Base-by-base conservation (phyloP, 2,113 vertebrate species). In the Cyrtonyx montezumae region DNA sequence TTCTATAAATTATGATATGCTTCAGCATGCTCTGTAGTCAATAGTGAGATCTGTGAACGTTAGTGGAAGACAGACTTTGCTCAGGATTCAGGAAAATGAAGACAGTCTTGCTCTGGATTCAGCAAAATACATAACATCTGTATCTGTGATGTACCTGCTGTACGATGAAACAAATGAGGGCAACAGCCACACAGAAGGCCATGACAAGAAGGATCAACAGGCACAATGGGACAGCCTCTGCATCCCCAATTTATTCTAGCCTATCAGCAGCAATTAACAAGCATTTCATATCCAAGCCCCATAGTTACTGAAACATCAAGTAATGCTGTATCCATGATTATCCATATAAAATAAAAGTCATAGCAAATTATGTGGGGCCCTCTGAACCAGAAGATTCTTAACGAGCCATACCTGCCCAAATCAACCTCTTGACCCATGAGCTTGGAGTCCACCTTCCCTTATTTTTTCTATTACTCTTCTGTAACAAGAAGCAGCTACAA, bases 401-500 rank as follows among this genome's bases (percentile, higher is more conserved):
- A 14, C 32, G 8, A 69, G 21, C 12, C 25, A 89, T 42, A 66
- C 25, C 10, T 74, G 13, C 8, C 40, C 69, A 89, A 89, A 78
- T 40, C 18, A 30, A 61, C 3, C 4, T 76, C 34, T 49, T 56
- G 8, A 2, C 2, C 16, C 8, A 3, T 20, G 2, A 74, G 2
- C 10, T 68, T 25, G 8, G 4, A 78, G n/a, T 42, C 5, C 14
- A 43, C 5, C 19, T 25, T 51, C 30, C 22, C 19, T 12, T 13
- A 13, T 62, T 79, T 42, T 89, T 62, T 82, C 25, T 10, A 25
- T 13, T 11, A 75, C 63, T 62, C 8, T 81, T 0, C 26, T 78
- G 46, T n/a, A 78, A 25, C 0, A 0, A 84, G 26, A 78, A 75
- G 13, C 6, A 81, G 20, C 13, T 45, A 78, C 20, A 62, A 49